Evolutionary conservation across 2,113 vertebrate species (phyloP).

Genomic region (Microcebus tavaratra): DNA sequence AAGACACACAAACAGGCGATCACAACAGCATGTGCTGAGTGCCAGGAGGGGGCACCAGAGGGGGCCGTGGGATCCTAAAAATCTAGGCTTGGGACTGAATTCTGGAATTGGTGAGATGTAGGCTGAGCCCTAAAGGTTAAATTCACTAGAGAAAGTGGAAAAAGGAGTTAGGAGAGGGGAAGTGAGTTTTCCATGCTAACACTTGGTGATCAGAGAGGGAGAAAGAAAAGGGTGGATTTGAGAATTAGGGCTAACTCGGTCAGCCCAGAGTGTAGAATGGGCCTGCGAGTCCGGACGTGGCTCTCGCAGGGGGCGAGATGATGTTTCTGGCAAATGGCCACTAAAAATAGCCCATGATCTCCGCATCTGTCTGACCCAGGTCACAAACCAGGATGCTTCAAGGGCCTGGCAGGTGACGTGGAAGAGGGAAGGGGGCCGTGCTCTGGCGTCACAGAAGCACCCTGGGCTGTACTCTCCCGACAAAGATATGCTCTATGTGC

Average conservation of each 20-base stretch:
- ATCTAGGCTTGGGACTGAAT: background rate
- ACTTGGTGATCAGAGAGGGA: background rate
- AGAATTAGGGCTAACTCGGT: background rate
- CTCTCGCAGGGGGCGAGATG: background rate
- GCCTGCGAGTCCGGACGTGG: background rate
- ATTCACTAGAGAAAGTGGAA: background rate
- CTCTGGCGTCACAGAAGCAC: background rate
- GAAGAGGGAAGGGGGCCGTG: background rate
- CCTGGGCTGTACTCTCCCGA: background rate
- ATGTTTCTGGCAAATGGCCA: background rate
- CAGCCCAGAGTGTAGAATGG: background rate
- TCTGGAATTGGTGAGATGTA: background rate
- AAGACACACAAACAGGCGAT: accelerated
- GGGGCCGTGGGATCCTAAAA: background rate
- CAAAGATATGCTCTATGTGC: accelerated
- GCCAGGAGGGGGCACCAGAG: background rate
- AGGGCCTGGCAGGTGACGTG: background rate
- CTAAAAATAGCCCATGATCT: background rate
- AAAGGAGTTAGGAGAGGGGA: background rate
- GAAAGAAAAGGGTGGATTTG: background rate
- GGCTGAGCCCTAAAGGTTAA: background rate
- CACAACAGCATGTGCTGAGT: accelerated
- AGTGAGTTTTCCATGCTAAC: background rate
- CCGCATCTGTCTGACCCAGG: background rate
- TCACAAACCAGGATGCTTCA: background rate